These are phyloP conservation scores for Rhinolophus sinicus DNA, from an alignment of 2,113 vertebrate genomes.

Conservation along the genomic window DNA sequence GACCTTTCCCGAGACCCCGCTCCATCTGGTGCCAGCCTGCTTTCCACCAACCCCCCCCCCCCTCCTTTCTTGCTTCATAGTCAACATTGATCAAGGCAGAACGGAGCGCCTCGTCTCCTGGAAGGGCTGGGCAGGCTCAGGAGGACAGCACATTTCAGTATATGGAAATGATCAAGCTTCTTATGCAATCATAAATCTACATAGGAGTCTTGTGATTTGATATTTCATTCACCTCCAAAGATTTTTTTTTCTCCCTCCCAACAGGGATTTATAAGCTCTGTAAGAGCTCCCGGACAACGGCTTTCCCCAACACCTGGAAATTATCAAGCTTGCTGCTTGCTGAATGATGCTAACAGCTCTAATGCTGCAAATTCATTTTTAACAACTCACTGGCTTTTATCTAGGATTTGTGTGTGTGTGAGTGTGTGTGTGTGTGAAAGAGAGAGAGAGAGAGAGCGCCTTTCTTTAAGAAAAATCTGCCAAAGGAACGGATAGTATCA, in stretches of 20 bases:
- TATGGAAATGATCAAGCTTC: conserved; percentile 91
- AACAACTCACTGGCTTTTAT: conserved; percentile 75
- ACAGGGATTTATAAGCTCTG: conserved; percentile 85
- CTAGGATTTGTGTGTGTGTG: conserved; percentile 67
- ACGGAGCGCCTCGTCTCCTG: conserved; percentile 86
- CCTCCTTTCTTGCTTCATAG: conserved; percentile 83
- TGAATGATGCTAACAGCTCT: conserved; percentile 78
- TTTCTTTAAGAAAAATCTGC: conserved; percentile 74
- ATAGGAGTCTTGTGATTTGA: conserved; percentile 86
- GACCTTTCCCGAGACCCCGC: conserved; percentile 93
- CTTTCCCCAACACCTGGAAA: conserved; percentile 87
- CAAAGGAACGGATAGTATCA: conserved; percentile 69
- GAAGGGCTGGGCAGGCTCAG: conserved; percentile 86
- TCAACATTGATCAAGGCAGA: conserved; percentile 93
- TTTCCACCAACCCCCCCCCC: conserved; percentile 74
- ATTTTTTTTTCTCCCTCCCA: conserved; percentile 75
- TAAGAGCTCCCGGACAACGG: conserved; percentile 82
- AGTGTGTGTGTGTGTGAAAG: background rate
- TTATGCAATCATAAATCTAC: conserved; percentile 94
- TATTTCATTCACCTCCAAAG: conserved; percentile 88
- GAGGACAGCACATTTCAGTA: conserved; percentile 91
- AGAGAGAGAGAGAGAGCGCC: too few relatives aligned
- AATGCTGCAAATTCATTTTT: conserved; percentile 79
- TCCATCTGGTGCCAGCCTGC: conserved; percentile 95
- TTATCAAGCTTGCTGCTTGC: conserved; percentile 83